phyloP scores from a whole-genome alignment of 1,140 invertebrate genomes.

The Heliconius himera region DNA sequence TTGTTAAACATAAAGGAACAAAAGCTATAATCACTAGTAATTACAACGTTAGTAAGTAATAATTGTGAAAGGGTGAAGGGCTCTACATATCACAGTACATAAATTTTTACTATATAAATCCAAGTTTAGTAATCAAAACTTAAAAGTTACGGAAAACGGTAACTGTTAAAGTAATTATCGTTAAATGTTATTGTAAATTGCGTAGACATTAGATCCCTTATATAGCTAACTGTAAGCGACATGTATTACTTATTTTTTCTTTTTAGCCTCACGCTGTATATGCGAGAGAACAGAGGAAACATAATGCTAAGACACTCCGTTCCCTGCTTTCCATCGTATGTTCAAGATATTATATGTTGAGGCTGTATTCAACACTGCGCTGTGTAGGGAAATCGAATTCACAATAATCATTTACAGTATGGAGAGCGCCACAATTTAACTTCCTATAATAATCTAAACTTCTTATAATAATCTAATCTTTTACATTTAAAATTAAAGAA shows the following conservation, averaged over 20 bases:
- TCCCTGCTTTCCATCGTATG: background rate
- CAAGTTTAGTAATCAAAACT: constrained; percentile 7
- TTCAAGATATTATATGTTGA: too few relatives aligned
- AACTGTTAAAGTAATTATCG: constrained; percentile 3
- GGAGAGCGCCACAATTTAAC: too few relatives aligned
- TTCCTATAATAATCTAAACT: too few relatives aligned
- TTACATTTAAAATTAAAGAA: too few relatives aligned
- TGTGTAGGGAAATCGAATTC: too few relatives aligned
- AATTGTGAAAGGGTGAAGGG: background rate
- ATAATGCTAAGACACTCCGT: background rate
- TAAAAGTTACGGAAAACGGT: background rate
- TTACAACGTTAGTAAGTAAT: background rate
- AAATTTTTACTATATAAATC: constrained; percentile 13
- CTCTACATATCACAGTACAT: constrained; percentile 3
- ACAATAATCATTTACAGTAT: too few relatives aligned
- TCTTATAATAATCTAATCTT: too few relatives aligned
- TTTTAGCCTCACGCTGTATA: too few relatives aligned
- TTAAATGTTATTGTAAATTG: constrained; percentile 10
- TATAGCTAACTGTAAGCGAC: background rate
- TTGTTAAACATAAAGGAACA: background rate
- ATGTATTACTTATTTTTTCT: background rate
- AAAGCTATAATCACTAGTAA: background rate
- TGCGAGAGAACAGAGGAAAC: background rate
- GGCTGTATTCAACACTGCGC: too few relatives aligned
- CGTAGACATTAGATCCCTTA: background rate